Percentiles rank a stretch among this genome's conserved stretches.
Evolutionary conservation across 2,113 vertebrate species (phyloP).

Genomic region (Pterocles orientalis): DNA sequence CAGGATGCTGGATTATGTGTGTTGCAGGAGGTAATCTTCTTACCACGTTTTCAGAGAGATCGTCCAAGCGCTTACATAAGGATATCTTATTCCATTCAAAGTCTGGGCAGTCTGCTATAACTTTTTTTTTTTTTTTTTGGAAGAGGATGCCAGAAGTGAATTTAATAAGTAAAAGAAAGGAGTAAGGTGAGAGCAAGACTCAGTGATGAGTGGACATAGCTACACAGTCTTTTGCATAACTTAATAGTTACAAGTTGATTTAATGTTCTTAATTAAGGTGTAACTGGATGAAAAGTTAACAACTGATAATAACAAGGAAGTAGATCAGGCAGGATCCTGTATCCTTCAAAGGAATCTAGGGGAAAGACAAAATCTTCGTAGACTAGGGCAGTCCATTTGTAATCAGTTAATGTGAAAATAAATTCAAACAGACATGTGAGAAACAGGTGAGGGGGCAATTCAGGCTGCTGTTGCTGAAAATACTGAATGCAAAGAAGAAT

Average conservation of each 20-base stretch:
- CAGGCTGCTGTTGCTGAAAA: neutral
- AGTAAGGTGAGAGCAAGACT: neutral
- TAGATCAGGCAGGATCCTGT: neutral
- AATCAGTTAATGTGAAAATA: neutral
- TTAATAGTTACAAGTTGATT: neutral
- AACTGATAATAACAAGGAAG: neutral
- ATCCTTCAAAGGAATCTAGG: neutral
- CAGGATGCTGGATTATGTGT: conserved; percentile 25
- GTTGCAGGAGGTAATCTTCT: conserved; percentile 37
- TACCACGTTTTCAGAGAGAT: conserved; percentile 10
- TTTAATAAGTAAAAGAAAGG: neutral
- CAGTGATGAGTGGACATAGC: neutral
- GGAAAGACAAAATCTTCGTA: neutral
- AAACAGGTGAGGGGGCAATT: neutral
- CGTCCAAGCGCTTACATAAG: conserved; percentile 15
- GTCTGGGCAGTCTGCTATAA: neutral
- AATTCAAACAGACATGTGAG: neutral
- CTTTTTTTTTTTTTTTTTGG: neutral
- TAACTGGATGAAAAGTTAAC: neutral
- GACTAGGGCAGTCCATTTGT: neutral
- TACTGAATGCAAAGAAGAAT: neutral
- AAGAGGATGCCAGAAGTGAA: neutral
- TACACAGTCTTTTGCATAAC: neutral
- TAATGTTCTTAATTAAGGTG: neutral
- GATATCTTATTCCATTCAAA: neutral